Evolutionary conservation across 2,797 vertebrate genomes (phyloP).

Genomic region (Rhynchonycteris naso): DNA sequence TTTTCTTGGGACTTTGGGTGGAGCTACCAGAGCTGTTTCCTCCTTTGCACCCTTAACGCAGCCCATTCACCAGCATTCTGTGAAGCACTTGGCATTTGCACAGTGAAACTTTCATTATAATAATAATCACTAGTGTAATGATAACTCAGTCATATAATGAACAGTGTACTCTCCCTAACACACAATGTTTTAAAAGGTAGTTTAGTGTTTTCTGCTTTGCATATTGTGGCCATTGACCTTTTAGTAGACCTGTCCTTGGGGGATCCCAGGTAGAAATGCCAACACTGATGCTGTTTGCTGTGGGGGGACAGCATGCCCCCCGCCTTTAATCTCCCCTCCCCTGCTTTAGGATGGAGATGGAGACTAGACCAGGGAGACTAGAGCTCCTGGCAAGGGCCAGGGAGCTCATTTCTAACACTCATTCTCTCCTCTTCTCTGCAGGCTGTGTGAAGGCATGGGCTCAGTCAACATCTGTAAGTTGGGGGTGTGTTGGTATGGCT

Average conservation of each 20-base stretch:
- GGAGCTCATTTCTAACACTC: not conserved
- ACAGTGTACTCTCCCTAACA: not conserved
- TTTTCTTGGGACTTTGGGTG: not conserved
- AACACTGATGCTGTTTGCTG: not conserved
- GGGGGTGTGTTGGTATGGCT: not conserved
- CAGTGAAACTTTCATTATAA: not conserved
- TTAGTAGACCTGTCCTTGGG: not conserved
- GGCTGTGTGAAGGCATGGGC: slow-evolving; percentile 53
- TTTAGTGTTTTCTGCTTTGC: not conserved
- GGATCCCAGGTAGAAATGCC: not conserved
- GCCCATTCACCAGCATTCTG: not conserved
- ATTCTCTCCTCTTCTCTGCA: not conserved
- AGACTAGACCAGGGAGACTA: too few relatives aligned
- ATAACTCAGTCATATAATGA: not conserved
- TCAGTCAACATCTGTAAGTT: slow-evolving; percentile 71
- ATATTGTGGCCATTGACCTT: not conserved
- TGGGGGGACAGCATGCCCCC: too few relatives aligned
- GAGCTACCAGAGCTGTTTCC: not conserved
- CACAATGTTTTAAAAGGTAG: not conserved
- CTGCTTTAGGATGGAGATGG: not conserved
- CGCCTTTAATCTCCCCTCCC: not conserved
- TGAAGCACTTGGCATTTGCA: not conserved
- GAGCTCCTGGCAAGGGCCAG: not conserved
- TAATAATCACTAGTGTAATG: not conserved
- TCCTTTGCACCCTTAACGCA: not conserved